Base-by-base conservation (phyloP, 1,140 invertebrate genomes). In the Bombus confusus region DNA sequence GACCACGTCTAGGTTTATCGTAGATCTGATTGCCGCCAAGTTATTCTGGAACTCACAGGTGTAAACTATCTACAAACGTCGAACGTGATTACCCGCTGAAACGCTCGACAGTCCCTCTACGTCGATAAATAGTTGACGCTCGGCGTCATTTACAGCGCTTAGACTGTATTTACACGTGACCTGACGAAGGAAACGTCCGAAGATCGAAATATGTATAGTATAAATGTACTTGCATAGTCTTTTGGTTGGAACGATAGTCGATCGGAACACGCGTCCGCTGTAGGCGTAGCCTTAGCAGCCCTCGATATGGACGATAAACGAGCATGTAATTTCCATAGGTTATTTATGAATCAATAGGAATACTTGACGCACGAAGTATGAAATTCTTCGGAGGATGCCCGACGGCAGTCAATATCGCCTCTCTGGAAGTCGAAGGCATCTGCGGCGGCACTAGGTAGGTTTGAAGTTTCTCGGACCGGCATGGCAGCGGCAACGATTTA, bases 401-500 rank as follows among this genome's bases (percentile, higher is more conserved):
- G 37, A 43, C 83, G 75, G 81, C 86, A 76, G 62, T 90, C 88
- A 59, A 90, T 90, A 90, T 90, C 87, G 78, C 88, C 85, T 73
- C 52, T 78, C 78, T 68, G 43, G 62, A 59, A 89, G 82, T 82
- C 81, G 88, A 90, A 90, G 82, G 79, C 82, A 89, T 89, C 85
- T 80, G 80, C 66, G 15, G 41, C 81, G 12, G 18, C 68, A 57
- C 57, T 57, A 78, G 86, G 69, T 84, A 85, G 88, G 82, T 90
- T 90, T 87, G 86, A 90, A 90, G 89, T 90, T 90, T 86, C 88
- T 87, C 82, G 82, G 88, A 83, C 76, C 86, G 37, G 79, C 86
- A 75, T 52, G 18, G 47, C 47, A 52, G 47, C 18, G 47, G 39
- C 80, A 72, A 90, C 89, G 89, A 90, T 90, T 90, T 90, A 90